Base-by-base conservation (phyloP, 1,140 invertebrate genomes). In the Proctacanthus coquilletti region DNA sequence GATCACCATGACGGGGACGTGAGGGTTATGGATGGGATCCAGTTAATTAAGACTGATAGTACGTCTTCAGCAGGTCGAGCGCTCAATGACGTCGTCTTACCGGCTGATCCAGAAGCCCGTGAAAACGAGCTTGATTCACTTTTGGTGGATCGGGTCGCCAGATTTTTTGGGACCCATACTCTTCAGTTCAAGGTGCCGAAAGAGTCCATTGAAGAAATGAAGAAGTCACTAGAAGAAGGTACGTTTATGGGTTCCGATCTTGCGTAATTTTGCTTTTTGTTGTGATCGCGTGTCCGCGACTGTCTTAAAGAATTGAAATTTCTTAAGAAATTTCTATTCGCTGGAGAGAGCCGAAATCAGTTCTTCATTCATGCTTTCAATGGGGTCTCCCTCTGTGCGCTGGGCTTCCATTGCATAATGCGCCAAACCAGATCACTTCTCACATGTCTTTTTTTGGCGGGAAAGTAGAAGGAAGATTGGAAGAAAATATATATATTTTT, bases 81-180 rank as follows among this genome's bases (percentile, higher is more conserved):
- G 2, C 53, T 64, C 29, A 58, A 54, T 40, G 60, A 56, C 42
- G 56, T 69, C 43, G 56, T 63, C 14, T 58, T 84, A 36, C 72
- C 80, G 17, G 66, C 71, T 9, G 77, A 84, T 47, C 64, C 68
- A 13, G 71, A 74, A 45, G 75, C 75, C 11, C 70, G 77, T 41
- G 80, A 86, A 59, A 66, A 74, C n/a, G 74, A 76, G 36, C 70
- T 85, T 4, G 79, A 85, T 45, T 71, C 73, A n/a, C 69, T 80
- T 34, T 63, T 85, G 19, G 60, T 80, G 15, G 80, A 86, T 46
- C 71, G 74, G 30, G 69, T 80, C 20, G 70, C 75, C 39, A 71
- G 74, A 40, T 84, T 83, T 67, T 65, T 85, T 34, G 73, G 78
- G 43, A 77, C 75, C 36, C 80, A 83, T 57, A 81, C 80, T 11